Conservation (phyloP, 2,113 vertebrate genomes). For the Melospiza melodia region DNA sequence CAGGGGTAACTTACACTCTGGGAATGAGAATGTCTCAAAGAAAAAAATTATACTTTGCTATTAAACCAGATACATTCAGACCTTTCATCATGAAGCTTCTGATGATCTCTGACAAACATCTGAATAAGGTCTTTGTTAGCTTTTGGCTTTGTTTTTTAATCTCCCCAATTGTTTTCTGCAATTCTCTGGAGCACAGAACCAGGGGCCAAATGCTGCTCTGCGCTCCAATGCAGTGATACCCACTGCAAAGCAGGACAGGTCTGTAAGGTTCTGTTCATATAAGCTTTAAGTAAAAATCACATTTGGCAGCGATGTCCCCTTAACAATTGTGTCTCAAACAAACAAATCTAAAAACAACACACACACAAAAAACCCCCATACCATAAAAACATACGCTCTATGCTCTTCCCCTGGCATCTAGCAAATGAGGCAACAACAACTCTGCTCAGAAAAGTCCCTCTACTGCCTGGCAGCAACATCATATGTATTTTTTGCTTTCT, state of each 20-base stretch:
- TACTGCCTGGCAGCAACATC: conserved; percentile 44
- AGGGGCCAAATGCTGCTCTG: neutral
- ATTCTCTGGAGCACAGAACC: conserved; percentile 14
- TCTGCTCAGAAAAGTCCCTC: neutral
- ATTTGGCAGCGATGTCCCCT: conserved; percentile 19
- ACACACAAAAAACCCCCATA: neutral
- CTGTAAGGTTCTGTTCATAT: neutral
- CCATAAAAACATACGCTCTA: neutral
- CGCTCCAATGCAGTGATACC: neutral
- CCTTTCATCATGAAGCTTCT: conserved; percentile 52
- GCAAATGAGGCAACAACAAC: conserved; percentile 44
- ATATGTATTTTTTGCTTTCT: conserved; percentile 44
- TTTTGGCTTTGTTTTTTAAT: conserved; percentile 23
- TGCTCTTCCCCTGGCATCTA: conserved; percentile 22
- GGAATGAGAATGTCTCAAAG: conserved; percentile 43
- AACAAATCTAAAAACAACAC: conserved; percentile 36
- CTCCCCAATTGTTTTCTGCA: neutral
- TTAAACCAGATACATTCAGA: conserved; percentile 61
- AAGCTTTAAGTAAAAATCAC: conserved; percentile 6
- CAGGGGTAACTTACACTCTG: conserved; percentile 68
- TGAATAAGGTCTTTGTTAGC: conserved; percentile 52
- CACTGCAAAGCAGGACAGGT: conserved; percentile 11
- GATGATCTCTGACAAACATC: conserved; percentile 32
- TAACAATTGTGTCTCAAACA: neutral
- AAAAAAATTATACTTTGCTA: conserved; percentile 28